Evolutionary conservation across 1,140 invertebrate species (phyloP).

Genomic region (Leptoteleia sp.): DNA sequence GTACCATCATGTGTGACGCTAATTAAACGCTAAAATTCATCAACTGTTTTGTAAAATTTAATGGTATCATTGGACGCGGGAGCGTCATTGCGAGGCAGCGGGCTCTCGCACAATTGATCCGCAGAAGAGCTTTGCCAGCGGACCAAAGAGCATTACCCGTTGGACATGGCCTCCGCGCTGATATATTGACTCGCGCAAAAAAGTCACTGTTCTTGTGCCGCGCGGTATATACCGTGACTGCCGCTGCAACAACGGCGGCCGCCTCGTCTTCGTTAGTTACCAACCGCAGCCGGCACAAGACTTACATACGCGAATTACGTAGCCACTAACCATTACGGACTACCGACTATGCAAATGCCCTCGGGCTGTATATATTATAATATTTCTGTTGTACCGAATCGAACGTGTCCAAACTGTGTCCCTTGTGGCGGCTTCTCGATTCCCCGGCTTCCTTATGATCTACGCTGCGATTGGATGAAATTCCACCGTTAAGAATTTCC

Average conservation of each 20-base stretch:
- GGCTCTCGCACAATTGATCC: conserved; percentile 36
- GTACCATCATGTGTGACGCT: conserved; percentile 71
- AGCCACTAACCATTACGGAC: conserved; percentile 58
- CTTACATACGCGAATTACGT: conserved; percentile 63
- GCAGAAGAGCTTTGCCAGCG: conserved; percentile 28
- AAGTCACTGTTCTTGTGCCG: conserved; percentile 76
- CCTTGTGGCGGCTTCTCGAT: conserved; percentile 19
- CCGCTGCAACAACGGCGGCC: conserved; percentile 56
- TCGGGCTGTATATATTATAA: conserved; percentile 52
- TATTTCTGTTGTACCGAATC: conserved; percentile 40
- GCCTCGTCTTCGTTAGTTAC: conserved; percentile 61
- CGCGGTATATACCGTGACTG: conserved; percentile 67
- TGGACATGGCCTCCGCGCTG: conserved; percentile 78
- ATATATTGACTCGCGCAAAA: conserved; percentile 79
- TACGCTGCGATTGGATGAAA: too few relatives aligned
- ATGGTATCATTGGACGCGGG: conserved; percentile 38
- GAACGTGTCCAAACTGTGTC: conserved; percentile 3
- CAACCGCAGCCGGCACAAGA: conserved; percentile 54
- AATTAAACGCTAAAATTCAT: conserved; percentile 69
- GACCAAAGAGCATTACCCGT: conserved; percentile 76
- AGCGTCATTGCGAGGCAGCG: conserved; percentile 14
- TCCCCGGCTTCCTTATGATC: conserved; percentile 29
- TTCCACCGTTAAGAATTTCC: too few relatives aligned
- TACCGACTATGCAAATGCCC: conserved; percentile 55
- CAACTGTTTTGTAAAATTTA: conserved; percentile 34